Percentiles rank a stretch among this genome's conserved stretches.
Conservation (phyloP, 2,797 vertebrate genomes). For the Heliangelus exortis region DNA sequence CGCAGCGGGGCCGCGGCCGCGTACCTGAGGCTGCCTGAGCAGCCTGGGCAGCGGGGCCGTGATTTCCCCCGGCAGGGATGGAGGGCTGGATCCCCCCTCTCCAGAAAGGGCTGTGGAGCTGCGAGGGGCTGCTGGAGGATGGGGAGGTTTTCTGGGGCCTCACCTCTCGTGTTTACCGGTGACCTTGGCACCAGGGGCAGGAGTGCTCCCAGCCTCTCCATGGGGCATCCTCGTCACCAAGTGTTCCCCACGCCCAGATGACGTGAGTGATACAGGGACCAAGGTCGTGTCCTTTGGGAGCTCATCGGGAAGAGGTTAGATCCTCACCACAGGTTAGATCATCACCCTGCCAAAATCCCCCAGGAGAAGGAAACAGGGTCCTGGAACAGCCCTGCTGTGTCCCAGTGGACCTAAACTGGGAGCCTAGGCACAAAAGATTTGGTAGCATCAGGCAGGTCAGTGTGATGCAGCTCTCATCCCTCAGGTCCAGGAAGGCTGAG, state of each 20-base stretch:
- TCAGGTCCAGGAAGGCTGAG: background rate
- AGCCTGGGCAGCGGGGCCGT: background rate
- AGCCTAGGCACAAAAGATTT: accelerated
- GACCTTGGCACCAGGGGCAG: slow-evolving; percentile 4
- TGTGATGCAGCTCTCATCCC: background rate
- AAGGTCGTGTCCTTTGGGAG: background rate
- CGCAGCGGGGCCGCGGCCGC: background rate
- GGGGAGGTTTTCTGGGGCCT: background rate
- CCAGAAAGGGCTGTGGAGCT: background rate
- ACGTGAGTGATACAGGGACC: background rate
- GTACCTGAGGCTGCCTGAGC: background rate
- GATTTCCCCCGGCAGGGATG: background rate
- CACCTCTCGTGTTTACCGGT: background rate
- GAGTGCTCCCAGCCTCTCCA: background rate
- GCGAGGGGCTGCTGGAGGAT: background rate
- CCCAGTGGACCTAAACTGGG: background rate
- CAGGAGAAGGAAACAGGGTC: background rate
- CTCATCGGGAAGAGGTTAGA: background rate
- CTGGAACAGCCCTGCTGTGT: background rate
- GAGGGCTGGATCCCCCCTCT: background rate
- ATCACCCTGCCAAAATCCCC: background rate
- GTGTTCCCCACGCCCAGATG: background rate
- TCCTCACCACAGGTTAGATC: no score
- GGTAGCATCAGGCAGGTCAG: background rate
- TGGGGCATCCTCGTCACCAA: background rate